Evolutionary conservation across 2,797 vertebrate genomes (phyloP), one percentile per base, ranked within the genome.

Genomic region (Myripristis jacobus): DNA sequence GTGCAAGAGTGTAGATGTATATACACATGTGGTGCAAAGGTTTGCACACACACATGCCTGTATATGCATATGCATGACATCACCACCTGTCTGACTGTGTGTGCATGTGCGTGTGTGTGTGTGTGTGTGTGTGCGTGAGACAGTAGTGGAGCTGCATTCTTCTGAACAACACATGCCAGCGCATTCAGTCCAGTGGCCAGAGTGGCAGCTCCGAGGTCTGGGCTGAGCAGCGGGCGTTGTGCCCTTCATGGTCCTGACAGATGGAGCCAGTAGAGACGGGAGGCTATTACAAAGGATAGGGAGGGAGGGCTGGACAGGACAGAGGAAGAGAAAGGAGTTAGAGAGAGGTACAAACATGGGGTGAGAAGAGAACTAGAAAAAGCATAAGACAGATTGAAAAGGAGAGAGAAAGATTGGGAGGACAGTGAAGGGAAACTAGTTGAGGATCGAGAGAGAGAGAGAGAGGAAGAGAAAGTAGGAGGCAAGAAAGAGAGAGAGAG

Each of bases 171-270:
- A 87, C 88, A 92, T 87, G 85, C 82, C 71, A 67, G 21, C 34
- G 60, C 80, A 79, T 86, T 82, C 66, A 87, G 87, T 88, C 84
- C 88, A 83, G 80, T 78, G 84, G 81, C 83, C 87, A 85, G 75
- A 87, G 88, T 85, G 82, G 83, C 87, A 89, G 81, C 84, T 82
- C 67, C 19, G 51, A 74, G 66, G 73, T 79, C 80, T 65, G 78
- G 68, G 76, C 81, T 79, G 79, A 82, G 81, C 85, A 86, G 81
- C 72, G 75, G 79, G 84, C 88, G 84, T 51, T 10, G 70, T 87
- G 90, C 82, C 84, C 88, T 91, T 90, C 85, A 84, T 78, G 85
- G 74, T 81, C 63, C 48, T 80, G 84, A 87, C 88, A 91, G 87
- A 91, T 87, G 87, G 90, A 87, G 84, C 74, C 79, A 78, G 79